Base-by-base conservation (phyloP, 2,888 invertebrate genomes). In the Diachrysia chrysitis region DNA sequence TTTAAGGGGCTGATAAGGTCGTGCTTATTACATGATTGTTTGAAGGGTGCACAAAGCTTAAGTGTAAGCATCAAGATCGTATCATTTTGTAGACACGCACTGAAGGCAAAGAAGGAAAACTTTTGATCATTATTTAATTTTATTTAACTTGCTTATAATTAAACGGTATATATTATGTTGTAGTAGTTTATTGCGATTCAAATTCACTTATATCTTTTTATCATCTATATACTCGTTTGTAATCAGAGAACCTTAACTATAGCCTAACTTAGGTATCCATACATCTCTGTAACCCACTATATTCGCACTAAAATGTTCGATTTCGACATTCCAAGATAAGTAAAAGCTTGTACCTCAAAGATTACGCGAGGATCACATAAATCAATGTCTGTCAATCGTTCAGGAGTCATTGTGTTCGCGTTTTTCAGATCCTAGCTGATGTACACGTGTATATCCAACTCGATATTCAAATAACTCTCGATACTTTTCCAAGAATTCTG, bases 371-470 rank as follows among this genome's bases (percentile, higher is more conserved):
- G 58, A n/a, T 35, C 35, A 63, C 54, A 71, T 74, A 63, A 63
- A 76, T 74, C 73, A 76, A 71, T 53, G 66, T 66, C 71, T 19
- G 35, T 63, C 76, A 66, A 71, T 76, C 56, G 57, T n/a, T 60
- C 42, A 46, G 32, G 17, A 19, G 29, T 54, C 25, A 54, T 25
- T 16, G 23, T 54, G 54, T 54, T 25, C 25, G 23, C 14, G 25
- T 54, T 25, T 21, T 51, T 21, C 12, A 19, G 10, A 12, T 12
- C 21, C 19, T 21, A 51, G 21, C 21, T 51, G 21, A 51, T 21
- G 10, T 51, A 51, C 48, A 19, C 19, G 48, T 51, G 48, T 48
- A 48, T 19, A 48, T 53, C 9, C 17, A 23, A 14, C 17, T 12
- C 53, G 21, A 14, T 53, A 53, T 53, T 53, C 53, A 21, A 19